Percentiles rank a stretch among this genome's conserved stretches.
phyloP scores from a whole-genome alignment of 2,888 invertebrate species.

The Oasisia sp. region DNA sequence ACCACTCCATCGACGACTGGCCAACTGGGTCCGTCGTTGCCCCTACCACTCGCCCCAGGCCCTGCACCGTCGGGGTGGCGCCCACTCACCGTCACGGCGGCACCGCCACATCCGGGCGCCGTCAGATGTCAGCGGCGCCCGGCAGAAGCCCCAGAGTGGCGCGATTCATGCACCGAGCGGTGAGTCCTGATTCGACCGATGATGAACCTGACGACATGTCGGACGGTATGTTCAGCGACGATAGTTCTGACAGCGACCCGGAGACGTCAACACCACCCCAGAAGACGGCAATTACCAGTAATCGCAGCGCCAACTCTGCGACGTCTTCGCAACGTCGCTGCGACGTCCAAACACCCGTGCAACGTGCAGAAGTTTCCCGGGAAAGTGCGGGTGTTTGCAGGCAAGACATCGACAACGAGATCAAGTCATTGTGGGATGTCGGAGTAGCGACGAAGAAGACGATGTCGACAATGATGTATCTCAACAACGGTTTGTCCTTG shows the following conservation, averaged over 20 bases:
- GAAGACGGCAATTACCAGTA: background rate
- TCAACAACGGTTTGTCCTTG: background rate
- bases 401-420: background rate
- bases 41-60: background rate
- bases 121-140: background rate
- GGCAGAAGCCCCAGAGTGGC: background rate
- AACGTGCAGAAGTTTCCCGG: background rate
- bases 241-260: background rate
- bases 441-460: background rate
- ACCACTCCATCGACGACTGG: background rate
- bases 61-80: background rate
- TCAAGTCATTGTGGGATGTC: background rate
- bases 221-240: background rate
- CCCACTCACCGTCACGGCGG: background rate
- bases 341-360: background rate
- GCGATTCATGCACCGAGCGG: background rate
- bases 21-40: background rate
- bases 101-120: background rate
- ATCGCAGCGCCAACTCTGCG: background rate
- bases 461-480: background rate
- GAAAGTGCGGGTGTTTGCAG: background rate
- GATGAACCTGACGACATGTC: background rate
- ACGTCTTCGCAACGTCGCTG: background rate
- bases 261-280: background rate
- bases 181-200: background rate